Conservation (phyloP, 1,140 invertebrate genomes). For the Dendroctonus ponderosae region DNA sequence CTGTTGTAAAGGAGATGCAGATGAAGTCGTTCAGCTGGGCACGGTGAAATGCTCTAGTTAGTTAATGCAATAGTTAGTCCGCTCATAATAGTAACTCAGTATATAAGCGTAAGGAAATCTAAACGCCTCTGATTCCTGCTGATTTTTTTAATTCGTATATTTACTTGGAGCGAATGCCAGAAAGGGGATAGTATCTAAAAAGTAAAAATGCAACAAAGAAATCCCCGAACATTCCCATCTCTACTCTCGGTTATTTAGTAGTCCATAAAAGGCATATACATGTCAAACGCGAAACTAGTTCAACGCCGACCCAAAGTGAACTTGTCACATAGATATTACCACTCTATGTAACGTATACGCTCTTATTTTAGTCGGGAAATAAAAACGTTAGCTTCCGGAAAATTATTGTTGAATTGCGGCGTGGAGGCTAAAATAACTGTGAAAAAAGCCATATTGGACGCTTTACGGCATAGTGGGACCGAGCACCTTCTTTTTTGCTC, state of each 20-base stretch:
- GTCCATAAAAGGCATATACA: constrained; percentile 26
- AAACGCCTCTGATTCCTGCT: too few species aligned
- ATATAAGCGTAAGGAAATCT: too few species aligned
- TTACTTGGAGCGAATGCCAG: too few species aligned
- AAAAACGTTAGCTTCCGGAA: constrained; percentile 20
- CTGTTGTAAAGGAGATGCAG: too few species aligned
- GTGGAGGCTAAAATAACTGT: constrained; percentile 6
- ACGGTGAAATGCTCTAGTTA: too few species aligned
- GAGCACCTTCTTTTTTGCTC: too few species aligned
- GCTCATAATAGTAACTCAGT: too few species aligned
- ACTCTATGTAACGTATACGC: constrained; percentile 20
- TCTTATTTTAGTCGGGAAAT: constrained; percentile 14
- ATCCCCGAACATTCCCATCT: constrained; percentile 10
- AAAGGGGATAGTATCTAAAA: neutral
- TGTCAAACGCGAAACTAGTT: constrained; percentile 20
- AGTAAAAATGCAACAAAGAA: constrained; percentile 2
- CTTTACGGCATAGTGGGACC: neutral
- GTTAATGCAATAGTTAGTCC: too few species aligned
- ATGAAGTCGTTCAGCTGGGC: too few species aligned
- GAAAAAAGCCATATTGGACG: constrained; percentile 5
- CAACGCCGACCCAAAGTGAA: constrained; percentile 19
- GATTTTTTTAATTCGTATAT: too few species aligned
- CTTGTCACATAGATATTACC: constrained; percentile 30
- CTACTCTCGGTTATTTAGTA: constrained; percentile 16
- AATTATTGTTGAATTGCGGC: constrained; percentile 15